These are phyloP conservation scores for Dryoscopus gambensis DNA, from an alignment of 2,113 vertebrate species.

Conservation along the genomic window DNA sequence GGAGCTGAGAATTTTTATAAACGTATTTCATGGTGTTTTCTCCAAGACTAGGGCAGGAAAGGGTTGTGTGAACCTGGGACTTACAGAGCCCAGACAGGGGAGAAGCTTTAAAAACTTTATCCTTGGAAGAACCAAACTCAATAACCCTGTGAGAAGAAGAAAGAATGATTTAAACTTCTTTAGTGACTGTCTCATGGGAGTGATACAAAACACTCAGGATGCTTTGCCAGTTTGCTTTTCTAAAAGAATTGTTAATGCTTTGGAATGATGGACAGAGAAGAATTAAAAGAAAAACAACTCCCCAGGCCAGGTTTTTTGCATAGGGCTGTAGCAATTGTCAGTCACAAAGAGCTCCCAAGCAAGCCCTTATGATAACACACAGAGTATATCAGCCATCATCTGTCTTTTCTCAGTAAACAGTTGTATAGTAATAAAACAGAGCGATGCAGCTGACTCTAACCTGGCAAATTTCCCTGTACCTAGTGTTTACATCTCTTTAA, in stretches of 20 bases:
- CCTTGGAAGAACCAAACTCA: not conserved
- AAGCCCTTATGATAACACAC: slow-evolving; percentile 16
- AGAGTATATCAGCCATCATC: slow-evolving; percentile 16
- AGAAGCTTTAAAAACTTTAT: not conserved
- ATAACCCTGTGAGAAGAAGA: not conserved
- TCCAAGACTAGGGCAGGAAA: not conserved
- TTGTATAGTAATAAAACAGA: slow-evolving; percentile 32
- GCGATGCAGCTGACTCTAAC: slow-evolving; percentile 4
- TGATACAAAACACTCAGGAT: not conserved
- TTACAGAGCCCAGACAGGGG: not conserved
- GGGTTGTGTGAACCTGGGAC: not conserved
- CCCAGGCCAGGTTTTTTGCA: slow-evolving; percentile 29
- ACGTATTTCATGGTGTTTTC: not conserved
- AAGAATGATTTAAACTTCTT: slow-evolving; percentile 39
- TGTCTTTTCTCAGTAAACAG: slow-evolving; percentile 48
- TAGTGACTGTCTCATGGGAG: not conserved
- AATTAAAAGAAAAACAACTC: slow-evolving; percentile 36
- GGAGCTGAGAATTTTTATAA: not conserved
- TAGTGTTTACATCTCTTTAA: slow-evolving; percentile 54
- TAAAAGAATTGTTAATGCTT: slow-evolving; percentile 28
- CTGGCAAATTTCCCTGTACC: slow-evolving; percentile 39
- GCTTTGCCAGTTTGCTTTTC: slow-evolving; percentile 44
- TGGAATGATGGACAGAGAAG: slow-evolving; percentile 5
- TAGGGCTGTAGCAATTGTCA: slow-evolving; percentile 1
- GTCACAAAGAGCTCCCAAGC: slow-evolving; percentile 30